A percentile compares a stretch with the other conserved stretches of the same genome.
phyloP scores from a whole-genome alignment of 2,113 vertebrate species.

The Mus spicilegus region DNA sequence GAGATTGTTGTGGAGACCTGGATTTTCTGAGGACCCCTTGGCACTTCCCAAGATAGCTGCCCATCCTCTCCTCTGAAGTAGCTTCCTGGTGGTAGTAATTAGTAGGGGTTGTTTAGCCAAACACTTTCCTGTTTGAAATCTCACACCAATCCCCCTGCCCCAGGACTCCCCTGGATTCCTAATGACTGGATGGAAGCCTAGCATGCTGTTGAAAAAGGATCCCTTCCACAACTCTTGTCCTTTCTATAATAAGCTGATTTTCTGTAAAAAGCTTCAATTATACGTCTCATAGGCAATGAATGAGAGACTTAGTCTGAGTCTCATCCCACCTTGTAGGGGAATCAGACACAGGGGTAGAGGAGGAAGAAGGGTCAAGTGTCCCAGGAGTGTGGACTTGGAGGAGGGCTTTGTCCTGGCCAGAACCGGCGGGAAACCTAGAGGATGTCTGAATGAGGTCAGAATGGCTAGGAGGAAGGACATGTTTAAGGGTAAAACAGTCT shows the following conservation, averaged over 20 bases:
- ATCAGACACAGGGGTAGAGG: background rate
- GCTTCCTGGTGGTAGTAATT: background rate
- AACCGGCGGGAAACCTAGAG: background rate
- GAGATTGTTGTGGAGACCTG: background rate
- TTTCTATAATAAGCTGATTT: constrained; percentile 1
- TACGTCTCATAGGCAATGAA: background rate
- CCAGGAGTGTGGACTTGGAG: background rate
- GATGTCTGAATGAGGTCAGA: background rate
- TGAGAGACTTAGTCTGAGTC: background rate
- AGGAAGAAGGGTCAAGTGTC: background rate
- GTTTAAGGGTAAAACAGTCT: background rate
- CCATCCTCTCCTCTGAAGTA: rapidly evolving
- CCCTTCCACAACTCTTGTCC: background rate
- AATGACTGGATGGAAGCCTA: background rate
- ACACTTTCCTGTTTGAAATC: background rate
- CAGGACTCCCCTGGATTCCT: background rate
- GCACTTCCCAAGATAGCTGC: rapidly evolving
- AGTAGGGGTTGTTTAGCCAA: background rate
- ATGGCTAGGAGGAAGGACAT: background rate
- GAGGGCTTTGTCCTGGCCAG: background rate
- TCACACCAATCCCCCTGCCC: background rate
- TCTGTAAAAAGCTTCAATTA: constrained; percentile 12
- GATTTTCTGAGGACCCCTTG: no score
- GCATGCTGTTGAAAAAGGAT: background rate
- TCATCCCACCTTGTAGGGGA: background rate